Conservation (phyloP, 35 echinoderm and acorn worm genomes). For the Lytechinus variegatus region DNA sequence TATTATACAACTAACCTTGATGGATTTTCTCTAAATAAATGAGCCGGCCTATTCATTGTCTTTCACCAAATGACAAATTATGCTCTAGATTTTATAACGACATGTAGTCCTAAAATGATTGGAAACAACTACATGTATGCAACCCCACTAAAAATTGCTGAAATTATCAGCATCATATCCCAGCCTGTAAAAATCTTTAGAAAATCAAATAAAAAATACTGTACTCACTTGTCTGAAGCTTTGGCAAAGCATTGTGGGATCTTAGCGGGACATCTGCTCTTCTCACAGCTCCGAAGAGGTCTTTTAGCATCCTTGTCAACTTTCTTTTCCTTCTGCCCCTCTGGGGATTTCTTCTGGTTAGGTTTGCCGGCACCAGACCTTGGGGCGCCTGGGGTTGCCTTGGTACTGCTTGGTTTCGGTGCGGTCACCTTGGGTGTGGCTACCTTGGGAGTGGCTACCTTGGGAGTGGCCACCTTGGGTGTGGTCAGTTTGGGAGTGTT, state of each 20-base stretch:
- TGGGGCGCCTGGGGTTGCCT: neutral
- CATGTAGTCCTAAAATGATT: too few species aligned
- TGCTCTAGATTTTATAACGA: too few species aligned
- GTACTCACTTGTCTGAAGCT: conserved; percentile 20
- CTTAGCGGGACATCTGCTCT: conserved; percentile 84
- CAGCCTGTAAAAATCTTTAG: neutral
- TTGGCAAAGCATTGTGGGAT: conserved; percentile 80
- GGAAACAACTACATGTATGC: neutral
- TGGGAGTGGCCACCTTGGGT: neutral
- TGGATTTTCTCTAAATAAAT: too few species aligned
- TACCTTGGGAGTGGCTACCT: too few species aligned
- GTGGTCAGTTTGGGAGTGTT: neutral
- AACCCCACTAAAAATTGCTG: neutral
- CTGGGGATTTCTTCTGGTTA: neutral
- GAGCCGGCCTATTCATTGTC: too few species aligned
- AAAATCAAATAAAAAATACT: neutral
- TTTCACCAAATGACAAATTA: too few species aligned
- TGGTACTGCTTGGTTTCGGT: neutral
- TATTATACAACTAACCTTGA: too few species aligned
- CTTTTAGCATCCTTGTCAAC: conserved; percentile 55
- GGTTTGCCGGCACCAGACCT: neutral
- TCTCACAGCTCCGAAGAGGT: conserved; percentile 83
- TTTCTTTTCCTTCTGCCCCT: conserved; percentile 20
- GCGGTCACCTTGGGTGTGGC: neutral
- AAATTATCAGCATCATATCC: neutral